Evolutionary conservation across 1,140 invertebrate species (phyloP).

Genomic region (Pygmarrhopalites habei): DNA sequence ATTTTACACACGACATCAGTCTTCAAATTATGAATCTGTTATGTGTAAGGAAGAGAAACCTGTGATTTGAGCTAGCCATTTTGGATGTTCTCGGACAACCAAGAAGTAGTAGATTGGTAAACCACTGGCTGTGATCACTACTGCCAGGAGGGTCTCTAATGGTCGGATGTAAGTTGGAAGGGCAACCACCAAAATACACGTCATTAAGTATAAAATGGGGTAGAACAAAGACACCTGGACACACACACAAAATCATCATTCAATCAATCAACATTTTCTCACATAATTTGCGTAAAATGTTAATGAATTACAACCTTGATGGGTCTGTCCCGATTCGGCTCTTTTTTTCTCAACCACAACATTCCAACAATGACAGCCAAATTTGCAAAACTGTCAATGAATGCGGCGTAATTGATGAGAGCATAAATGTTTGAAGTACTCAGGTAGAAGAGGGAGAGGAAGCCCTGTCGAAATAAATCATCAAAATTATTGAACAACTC

Average conservation of each 20-base stretch:
- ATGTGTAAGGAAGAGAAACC: neutral
- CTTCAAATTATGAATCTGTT: too few species aligned
- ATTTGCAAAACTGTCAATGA: conserved; percentile 88
- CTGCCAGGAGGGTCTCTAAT: conserved; percentile 70
- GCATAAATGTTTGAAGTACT: conserved; percentile 75
- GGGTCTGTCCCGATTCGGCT: conserved; percentile 59
- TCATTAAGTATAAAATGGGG: conserved; percentile 70
- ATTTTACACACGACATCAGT: too few species aligned
- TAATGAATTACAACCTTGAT: conserved; percentile 53
- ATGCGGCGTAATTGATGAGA: conserved; percentile 87
- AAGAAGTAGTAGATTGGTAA: conserved; percentile 78
- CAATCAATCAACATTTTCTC: too few species aligned
- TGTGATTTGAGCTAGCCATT: neutral
- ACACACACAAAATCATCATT: too few species aligned
- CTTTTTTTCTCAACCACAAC: conserved; percentile 68
- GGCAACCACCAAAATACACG: conserved; percentile 74
- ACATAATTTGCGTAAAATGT: neutral
- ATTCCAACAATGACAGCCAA: conserved; percentile 75
- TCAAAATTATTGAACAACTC: too few species aligned
- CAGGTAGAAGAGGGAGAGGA: conserved; percentile 77
- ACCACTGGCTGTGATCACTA: conserved; percentile 73
- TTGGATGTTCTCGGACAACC: conserved; percentile 54
- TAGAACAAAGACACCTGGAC: conserved; percentile 66
- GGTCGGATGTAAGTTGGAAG: conserved; percentile 71
- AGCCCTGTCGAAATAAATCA: too few species aligned